These are phyloP conservation scores for Brachionus rubens DNA, from an alignment of 1,140 invertebrate genomes.

Conservation along the genomic window DNA sequence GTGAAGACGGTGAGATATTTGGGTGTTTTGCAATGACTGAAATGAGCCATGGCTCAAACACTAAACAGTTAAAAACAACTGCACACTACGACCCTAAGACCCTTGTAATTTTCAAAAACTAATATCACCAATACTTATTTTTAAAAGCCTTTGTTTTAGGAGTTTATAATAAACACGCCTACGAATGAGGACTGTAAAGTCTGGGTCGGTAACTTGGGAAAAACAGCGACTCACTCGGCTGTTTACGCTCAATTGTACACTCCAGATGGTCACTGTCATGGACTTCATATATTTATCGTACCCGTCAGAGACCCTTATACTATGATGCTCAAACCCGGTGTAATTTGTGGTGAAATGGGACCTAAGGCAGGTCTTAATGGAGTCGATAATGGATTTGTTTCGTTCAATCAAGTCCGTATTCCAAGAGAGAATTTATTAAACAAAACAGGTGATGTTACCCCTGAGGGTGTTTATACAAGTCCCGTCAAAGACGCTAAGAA, in stretches of 20 bases:
- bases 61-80: conserved; percentile 80
- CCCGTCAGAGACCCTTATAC: conserved; percentile 75
- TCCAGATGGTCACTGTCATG: conserved; percentile 73
- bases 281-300: conserved; percentile 78
- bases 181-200: conserved; percentile 91
- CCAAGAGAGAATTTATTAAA: conserved; percentile 78
- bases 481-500: conserved; percentile 62
- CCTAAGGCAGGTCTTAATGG: conserved; percentile 65
- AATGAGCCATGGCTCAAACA: conserved; percentile 87
- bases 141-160: no score
- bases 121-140: background rate
- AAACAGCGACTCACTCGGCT: conserved; percentile 76
- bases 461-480: conserved; percentile 76
- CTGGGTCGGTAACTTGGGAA: conserved; percentile 75
- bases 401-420: conserved; percentile 80
- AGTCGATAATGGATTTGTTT: conserved; percentile 59
- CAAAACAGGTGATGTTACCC: conserved; percentile 78
- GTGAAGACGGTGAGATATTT: conserved; percentile 66
- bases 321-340: conserved; percentile 70
- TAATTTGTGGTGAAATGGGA: conserved; percentile 79
- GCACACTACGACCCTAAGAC: conserved; percentile 77
- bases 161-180: conserved; percentile 84
- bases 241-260: conserved; percentile 84
- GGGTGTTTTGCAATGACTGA: conserved; percentile 87
- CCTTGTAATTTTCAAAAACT: conserved; percentile 52